These are phyloP conservation scores for Puntigrus tetrazona DNA, from an alignment of 2,113 vertebrate genomes.

Conservation along the genomic window DNA sequence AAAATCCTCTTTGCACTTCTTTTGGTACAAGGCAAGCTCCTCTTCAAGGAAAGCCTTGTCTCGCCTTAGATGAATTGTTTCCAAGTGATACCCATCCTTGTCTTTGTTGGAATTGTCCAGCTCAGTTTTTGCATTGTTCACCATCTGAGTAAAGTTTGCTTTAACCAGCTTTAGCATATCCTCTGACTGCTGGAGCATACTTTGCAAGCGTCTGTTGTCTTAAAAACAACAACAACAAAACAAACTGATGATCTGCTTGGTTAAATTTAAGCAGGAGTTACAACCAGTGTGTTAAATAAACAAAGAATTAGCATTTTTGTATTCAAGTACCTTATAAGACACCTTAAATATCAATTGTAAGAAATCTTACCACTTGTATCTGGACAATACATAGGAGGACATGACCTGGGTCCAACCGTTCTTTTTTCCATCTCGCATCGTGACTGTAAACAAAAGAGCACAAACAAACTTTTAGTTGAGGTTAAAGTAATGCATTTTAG, in stretches of 20 bases:
- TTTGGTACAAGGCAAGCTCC: constrained; percentile 52
- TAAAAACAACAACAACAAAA: background rate
- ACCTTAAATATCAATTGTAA: background rate
- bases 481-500: background rate
- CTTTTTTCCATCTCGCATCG: constrained; percentile 15
- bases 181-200: constrained; percentile 32
- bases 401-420: background rate
- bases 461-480: background rate
- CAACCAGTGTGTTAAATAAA: background rate
- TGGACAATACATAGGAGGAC: background rate
- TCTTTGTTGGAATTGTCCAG: constrained; percentile 61
- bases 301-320: background rate
- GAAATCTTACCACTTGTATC: constrained; percentile 23
- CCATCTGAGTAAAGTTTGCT: constrained; percentile 70
- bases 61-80: constrained; percentile 66
- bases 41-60: constrained; percentile 61
- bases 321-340: too few species aligned
- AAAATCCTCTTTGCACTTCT: constrained; percentile 70
- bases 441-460: constrained; percentile 9
- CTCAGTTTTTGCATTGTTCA: constrained; percentile 53
- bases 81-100: constrained; percentile 61
- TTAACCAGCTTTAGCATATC: constrained; percentile 57
- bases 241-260: background rate
- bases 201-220: background rate
- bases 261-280: background rate